These are phyloP conservation scores for Sarcophaga rosellei DNA, from an alignment of 2,888 invertebrate genomes.

Conservation along the genomic window DNA sequence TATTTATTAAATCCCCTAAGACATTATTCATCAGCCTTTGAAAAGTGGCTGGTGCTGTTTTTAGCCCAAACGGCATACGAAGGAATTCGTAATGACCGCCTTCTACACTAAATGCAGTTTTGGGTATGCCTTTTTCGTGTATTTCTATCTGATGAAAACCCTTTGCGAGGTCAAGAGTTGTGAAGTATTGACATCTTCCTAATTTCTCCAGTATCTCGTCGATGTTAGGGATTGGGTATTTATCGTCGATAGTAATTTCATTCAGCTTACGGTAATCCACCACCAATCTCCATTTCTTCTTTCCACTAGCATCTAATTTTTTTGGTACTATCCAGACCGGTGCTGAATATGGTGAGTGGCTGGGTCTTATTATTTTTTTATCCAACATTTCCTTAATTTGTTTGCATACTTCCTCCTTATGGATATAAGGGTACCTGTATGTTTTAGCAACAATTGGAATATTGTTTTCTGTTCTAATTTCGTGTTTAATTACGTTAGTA, in stretches of 20 bases:
- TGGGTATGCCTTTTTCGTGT: too few species aligned
- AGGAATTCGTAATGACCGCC: too few species aligned
- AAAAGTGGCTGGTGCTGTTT: slow-evolving; percentile 61
- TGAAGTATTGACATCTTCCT: slow-evolving; percentile 61
- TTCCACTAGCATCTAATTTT: slow-evolving; percentile 47
- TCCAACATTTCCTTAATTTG: slow-evolving; percentile 57
- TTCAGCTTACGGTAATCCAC: slow-evolving; percentile 55
- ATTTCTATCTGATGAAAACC: slow-evolving; percentile 67
- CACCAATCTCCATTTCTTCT: slow-evolving; percentile 52
- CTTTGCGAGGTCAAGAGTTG: slow-evolving; percentile 63
- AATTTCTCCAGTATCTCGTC: slow-evolving; percentile 56
- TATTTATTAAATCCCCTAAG: slow-evolving; percentile 51
- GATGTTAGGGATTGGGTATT: slow-evolving; percentile 51
- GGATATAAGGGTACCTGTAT: slow-evolving; percentile 49
- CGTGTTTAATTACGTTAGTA: too few species aligned
- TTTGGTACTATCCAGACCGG: slow-evolving; percentile 48
- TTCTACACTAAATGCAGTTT: too few species aligned
- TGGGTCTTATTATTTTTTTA: slow-evolving; percentile 44
- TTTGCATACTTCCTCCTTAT: slow-evolving; percentile 42
- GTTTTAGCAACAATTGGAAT: slow-evolving; percentile 43
- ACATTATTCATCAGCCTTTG: slow-evolving; percentile 67
- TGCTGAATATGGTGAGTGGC: slow-evolving; percentile 45
- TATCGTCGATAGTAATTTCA: slow-evolving; percentile 50
- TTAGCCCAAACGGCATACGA: too few species aligned
- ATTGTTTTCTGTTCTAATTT: not conserved